Percentiles rank a stretch among this genome's conserved stretches.
Evolutionary conservation across 2,797 vertebrate species (phyloP).

Genomic region (Rallus crepitans): DNA sequence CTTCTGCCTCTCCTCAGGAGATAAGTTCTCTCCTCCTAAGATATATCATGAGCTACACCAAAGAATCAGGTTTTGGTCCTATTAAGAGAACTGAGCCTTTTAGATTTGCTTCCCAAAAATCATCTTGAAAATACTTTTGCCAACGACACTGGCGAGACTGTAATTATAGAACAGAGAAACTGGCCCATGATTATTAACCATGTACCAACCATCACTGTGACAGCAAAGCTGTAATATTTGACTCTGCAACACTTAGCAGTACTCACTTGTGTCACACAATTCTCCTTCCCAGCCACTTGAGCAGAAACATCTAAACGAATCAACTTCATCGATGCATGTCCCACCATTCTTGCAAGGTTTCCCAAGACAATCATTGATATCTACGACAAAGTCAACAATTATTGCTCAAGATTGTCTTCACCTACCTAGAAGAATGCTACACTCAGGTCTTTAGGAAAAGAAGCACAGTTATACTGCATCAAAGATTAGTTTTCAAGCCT

Average conservation of each 20-base stretch:
- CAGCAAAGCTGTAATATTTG: background rate
- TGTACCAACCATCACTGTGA: background rate
- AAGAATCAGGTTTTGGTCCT: background rate
- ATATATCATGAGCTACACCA: background rate
- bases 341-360: constrained; percentile 91
- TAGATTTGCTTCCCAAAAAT: background rate
- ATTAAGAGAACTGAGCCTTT: background rate
- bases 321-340: constrained; percentile 92
- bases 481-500: background rate
- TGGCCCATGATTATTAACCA: background rate
- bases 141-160: background rate
- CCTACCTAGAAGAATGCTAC: background rate
- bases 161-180: background rate
- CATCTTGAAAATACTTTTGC: background rate
- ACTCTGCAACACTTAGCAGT: background rate
- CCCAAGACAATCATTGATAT: constrained; percentile 92
- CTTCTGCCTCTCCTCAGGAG: background rate
- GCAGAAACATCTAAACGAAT: constrained; percentile 92
- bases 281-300: constrained; percentile 92
- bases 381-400: constrained; percentile 71
- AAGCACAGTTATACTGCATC: background rate
- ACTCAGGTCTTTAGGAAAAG: background rate
- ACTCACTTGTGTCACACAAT: constrained; percentile 93
- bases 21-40: background rate
- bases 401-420: background rate